Percentiles rank a stretch among this genome's conserved stretches.
Evolutionary conservation across 2,888 invertebrate species (phyloP).

Genomic region (Gisinianus flammeolus): DNA sequence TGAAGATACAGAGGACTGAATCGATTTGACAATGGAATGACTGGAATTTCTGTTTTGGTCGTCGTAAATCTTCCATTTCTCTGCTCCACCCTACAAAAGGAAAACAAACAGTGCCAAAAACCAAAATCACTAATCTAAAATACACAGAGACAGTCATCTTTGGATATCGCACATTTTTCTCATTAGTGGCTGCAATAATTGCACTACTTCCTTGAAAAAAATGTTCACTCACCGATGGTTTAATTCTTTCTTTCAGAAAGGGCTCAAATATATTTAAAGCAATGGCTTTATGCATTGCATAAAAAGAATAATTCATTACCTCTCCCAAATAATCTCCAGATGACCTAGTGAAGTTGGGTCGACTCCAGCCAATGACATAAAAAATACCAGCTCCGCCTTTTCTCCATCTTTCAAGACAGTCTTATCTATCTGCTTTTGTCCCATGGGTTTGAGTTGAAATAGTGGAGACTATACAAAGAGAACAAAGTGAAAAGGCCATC

Average conservation of each 20-base stretch:
- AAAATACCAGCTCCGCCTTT: slow-evolving; percentile 17
- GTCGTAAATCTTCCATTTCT: background rate
- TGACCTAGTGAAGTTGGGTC: slow-evolving; percentile 34
- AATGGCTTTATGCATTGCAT: too few species aligned
- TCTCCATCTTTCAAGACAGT: slow-evolving; percentile 36
- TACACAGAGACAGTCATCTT: too few species aligned
- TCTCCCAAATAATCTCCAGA: slow-evolving; percentile 45
- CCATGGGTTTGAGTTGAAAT: background rate
- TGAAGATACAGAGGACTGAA: slow-evolving; percentile 48
- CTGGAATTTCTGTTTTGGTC: slow-evolving; percentile 37
- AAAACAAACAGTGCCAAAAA: slow-evolving; percentile 5
- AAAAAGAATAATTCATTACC: too few species aligned
- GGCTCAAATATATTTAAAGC: too few species aligned
- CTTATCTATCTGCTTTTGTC: background rate
- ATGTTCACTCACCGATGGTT: too few species aligned
- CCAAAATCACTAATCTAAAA: too few species aligned
- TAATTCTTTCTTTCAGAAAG: too few species aligned
- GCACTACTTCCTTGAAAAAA: too few species aligned
- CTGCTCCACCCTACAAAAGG: slow-evolving; percentile 21
- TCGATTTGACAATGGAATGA: slow-evolving; percentile 38
- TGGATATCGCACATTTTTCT: too few species aligned
- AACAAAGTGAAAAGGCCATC: background rate
- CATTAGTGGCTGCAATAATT: too few species aligned
- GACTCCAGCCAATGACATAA: slow-evolving; percentile 5
- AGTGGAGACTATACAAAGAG: slow-evolving; percentile 10